phyloP scores from a whole-genome alignment of 2,797 vertebrate genomes.

The Lepus townsendii region DNA sequence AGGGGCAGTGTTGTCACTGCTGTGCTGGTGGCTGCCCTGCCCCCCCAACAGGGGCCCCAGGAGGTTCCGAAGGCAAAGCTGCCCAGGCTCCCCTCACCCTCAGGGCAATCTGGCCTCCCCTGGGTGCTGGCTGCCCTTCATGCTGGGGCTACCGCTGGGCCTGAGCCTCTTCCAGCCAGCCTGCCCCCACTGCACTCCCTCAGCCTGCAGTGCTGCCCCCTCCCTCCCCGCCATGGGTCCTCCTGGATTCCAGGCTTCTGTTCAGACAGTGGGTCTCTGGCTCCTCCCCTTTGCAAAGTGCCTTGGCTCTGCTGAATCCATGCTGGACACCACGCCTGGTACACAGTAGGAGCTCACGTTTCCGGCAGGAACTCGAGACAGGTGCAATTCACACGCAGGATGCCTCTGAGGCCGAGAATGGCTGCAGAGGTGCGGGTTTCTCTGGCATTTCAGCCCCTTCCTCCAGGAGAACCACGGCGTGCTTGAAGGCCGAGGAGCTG shows the following conservation, averaged over 20 bases:
- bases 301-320: neutral
- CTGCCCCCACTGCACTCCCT: neutral
- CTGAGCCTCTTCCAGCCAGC: neutral
- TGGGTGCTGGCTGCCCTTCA: neutral
- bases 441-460: neutral
- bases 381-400: rapidly evolving
- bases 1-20: neutral
- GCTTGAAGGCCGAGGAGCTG: neutral
- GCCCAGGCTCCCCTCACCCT: rapidly evolving
- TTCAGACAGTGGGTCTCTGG: neutral
- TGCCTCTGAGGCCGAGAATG: neutral
- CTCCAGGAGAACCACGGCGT: neutral
- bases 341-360: neutral
- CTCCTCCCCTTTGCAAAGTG: neutral
- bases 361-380: neutral
- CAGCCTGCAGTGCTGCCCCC: neutral
- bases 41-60: neutral
- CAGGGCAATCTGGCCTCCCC: neutral
- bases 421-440: neutral
- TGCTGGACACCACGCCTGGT: neutral
- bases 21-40: neutral
- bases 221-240: neutral
- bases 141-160: neutral
- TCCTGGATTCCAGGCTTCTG: neutral
- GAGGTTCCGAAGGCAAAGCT: neutral